A percentile compares a stretch with the other conserved stretches of the same genome.
Evolutionary conservation across 1,140 invertebrate genomes (phyloP).

Genomic region (Hyles vespertilio): DNA sequence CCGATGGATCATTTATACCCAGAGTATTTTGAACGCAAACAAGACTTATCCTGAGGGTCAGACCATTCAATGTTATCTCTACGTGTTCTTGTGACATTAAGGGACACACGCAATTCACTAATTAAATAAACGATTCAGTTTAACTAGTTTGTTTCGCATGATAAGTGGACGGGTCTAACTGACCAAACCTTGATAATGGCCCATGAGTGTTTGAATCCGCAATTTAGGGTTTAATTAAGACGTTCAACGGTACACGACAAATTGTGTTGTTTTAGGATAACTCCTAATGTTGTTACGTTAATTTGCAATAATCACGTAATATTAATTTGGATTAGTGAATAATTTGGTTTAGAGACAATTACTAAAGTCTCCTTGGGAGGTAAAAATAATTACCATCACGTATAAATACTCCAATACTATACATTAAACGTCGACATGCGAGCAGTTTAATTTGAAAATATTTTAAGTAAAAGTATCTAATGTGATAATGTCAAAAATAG

Average conservation of each 20-base stretch:
- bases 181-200: slow-evolving; percentile 6
- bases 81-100: slow-evolving; percentile 1
- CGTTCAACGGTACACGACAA: slow-evolving; percentile 10
- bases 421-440: no score
- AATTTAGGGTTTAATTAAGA: slow-evolving; percentile 20
- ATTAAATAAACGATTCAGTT: slow-evolving; percentile 29
- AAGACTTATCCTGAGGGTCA: not conserved
- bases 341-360: no score
- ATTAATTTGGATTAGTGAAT: no score
- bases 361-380: no score
- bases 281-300: not conserved
- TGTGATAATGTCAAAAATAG: no score
- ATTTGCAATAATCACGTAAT: no score
- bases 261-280: slow-evolving; percentile 6
- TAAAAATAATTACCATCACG: no score
- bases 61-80: not conserved
- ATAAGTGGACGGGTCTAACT: slow-evolving; percentile 16
- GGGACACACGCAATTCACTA: slow-evolving; percentile 20
- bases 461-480: no score
- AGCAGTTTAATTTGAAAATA: no score
- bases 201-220: slow-evolving; percentile 4
- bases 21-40: no score
- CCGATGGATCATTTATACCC: no score
- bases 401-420: no score
- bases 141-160: slow-evolving; percentile 24